Conservation (phyloP, 2,888 invertebrate species). For the Nymphalis urticae region DNA sequence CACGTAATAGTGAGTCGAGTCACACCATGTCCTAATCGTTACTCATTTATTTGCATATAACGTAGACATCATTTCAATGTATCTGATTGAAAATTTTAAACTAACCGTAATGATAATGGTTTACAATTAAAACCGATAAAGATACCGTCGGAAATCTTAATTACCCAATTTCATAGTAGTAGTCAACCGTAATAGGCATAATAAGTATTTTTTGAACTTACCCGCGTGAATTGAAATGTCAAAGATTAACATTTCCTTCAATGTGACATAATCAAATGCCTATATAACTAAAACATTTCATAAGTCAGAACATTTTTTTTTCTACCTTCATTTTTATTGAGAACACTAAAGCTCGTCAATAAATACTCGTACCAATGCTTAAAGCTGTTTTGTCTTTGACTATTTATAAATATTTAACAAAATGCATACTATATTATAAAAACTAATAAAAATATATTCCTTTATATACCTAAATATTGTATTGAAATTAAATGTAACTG, state of each 20-base stretch:
- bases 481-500: neutral
- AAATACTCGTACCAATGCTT: no score
- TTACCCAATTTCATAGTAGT: neutral
- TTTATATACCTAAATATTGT: neutral
- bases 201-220: neutral
- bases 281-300: no score
- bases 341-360: no score
- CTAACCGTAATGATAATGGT: constrained; percentile 12
- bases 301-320: no score
- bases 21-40: constrained; percentile 30
- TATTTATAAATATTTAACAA: no score
- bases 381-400: no score
- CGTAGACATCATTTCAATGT: constrained; percentile 20
- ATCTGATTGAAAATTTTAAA: constrained; percentile 23
- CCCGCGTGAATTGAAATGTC: no score
- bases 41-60: constrained; percentile 29
- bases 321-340: no score
- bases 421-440: no score
- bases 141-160: neutral
- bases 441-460: no score
- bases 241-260: no score
- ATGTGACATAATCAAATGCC: no score
- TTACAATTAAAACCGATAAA: constrained; percentile 3
- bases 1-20: constrained; percentile 21
- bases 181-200: neutral